Evolutionary conservation across 1,140 invertebrate genomes (phyloP).

Genomic region (Drosophila sucinea): DNA sequence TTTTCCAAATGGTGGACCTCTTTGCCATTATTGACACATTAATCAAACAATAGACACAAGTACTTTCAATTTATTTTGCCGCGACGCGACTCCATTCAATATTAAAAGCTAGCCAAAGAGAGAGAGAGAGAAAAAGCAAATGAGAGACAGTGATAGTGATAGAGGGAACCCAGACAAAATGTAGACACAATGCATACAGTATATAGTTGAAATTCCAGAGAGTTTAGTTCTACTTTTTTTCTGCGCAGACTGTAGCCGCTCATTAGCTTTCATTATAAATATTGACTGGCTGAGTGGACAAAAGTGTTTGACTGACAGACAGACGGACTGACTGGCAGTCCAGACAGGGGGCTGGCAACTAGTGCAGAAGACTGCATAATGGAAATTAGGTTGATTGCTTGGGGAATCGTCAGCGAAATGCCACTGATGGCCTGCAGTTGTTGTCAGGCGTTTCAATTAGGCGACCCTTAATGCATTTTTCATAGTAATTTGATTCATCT

Average conservation of each 20-base stretch:
- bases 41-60: constrained; percentile 78
- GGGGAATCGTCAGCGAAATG: constrained; percentile 39
- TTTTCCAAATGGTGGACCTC: constrained; percentile 29
- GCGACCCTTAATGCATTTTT: constrained; percentile 48
- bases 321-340: constrained; percentile 31
- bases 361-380: constrained; percentile 62
- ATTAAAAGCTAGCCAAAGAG: constrained; percentile 48
- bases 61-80: constrained; percentile 77
- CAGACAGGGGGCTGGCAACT: constrained; percentile 10
- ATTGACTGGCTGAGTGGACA: constrained; percentile 50
- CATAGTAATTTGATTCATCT: constrained; percentile 73
- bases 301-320: constrained; percentile 46
- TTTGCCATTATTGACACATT: constrained; percentile 77
- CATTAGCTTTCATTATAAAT: constrained; percentile 80
- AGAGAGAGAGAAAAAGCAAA: not conserved
- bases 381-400: constrained; percentile 80
- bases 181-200: constrained; percentile 46
- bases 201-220: constrained; percentile 20
- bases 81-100: constrained; percentile 48
- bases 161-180: constrained; percentile 13
- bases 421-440: constrained; percentile 1
- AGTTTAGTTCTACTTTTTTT: not conserved
- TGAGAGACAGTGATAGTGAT: not conserved
- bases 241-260: constrained; percentile 28
- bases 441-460: constrained; percentile 65